Conservation (phyloP, 2,113 vertebrate genomes). For the Hystrix cristata region DNA sequence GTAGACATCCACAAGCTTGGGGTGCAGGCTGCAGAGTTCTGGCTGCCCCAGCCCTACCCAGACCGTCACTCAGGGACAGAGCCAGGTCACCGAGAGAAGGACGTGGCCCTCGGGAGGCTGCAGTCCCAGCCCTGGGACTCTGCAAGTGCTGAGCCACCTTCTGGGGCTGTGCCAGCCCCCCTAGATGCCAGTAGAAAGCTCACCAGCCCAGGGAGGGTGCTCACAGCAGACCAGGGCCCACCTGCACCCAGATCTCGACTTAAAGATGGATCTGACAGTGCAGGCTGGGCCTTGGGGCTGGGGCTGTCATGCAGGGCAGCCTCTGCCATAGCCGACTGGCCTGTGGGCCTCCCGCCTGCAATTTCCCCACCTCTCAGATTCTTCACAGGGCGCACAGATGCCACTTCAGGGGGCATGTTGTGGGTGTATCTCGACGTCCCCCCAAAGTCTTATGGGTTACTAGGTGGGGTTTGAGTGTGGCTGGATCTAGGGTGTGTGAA, state of each 20-base stretch:
- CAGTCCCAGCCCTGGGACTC: not conserved
- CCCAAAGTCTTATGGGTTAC: not conserved
- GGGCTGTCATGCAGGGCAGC: accelerated
- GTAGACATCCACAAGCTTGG: not conserved
- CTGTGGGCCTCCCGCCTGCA: not conserved
- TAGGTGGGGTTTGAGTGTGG: not conserved
- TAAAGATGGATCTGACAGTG: too few relatives aligned
- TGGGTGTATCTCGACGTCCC: not conserved
- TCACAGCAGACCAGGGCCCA: accelerated
- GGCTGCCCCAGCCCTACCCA: not conserved
- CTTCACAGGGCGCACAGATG: not conserved
- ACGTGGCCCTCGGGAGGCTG: not conserved
- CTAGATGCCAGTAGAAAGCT: not conserved
- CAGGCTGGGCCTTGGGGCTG: not conserved
- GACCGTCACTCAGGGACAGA: not conserved
- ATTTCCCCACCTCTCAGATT: not conserved
- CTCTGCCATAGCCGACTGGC: not conserved
- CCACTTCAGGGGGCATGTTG: not conserved
- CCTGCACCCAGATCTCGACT: not conserved
- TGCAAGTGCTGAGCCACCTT: not conserved
- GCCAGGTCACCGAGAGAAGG: not conserved
- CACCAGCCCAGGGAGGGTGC: accelerated
- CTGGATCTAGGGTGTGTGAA: not conserved
- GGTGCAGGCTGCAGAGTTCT: not conserved
- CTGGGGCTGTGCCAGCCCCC: not conserved